phyloP scores from a whole-genome alignment of 2,888 invertebrate genomes.

The Eristalinus aeneus region DNA sequence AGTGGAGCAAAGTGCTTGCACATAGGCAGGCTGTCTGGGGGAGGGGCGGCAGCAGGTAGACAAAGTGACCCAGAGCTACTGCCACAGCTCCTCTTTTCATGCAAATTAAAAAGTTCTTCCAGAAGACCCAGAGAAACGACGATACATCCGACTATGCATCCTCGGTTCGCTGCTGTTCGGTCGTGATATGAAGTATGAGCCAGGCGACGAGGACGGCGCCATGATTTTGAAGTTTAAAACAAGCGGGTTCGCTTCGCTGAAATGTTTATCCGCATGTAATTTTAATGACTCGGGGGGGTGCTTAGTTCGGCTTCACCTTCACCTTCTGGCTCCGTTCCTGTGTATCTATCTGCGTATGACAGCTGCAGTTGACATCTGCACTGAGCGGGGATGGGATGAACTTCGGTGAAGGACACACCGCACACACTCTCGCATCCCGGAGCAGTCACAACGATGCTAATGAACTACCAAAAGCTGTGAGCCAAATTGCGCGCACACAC shows the following conservation, averaged over 20 bases:
- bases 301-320: conserved; percentile 32
- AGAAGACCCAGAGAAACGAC: conserved; percentile 5
- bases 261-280: conserved; percentile 36
- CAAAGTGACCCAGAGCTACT: conserved; percentile 36
- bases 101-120: conserved; percentile 43
- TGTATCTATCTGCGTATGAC: conserved; percentile 39
- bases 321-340: background rate
- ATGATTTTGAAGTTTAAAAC: conserved; percentile 23
- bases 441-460: conserved; percentile 50
- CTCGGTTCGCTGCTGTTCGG: background rate
- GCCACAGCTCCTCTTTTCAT: conserved; percentile 38
- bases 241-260: background rate
- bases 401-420: conserved; percentile 42
- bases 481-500: conserved; percentile 40
- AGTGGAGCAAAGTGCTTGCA: background rate
- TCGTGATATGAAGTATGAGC: background rate
- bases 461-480: conserved; percentile 52
- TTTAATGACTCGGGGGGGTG: conserved; percentile 49
- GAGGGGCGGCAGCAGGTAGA: conserved; percentile 26
- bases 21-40: conserved; percentile 7
- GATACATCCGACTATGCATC: conserved; percentile 4
- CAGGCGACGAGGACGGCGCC: background rate
- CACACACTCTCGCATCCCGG: background rate
- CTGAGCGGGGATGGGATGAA: conserved; percentile 25
- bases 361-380: conserved; percentile 52